Evolutionary conservation across 2,888 invertebrate genomes (phyloP).

Genomic region (Cephonodes hylas): DNA sequence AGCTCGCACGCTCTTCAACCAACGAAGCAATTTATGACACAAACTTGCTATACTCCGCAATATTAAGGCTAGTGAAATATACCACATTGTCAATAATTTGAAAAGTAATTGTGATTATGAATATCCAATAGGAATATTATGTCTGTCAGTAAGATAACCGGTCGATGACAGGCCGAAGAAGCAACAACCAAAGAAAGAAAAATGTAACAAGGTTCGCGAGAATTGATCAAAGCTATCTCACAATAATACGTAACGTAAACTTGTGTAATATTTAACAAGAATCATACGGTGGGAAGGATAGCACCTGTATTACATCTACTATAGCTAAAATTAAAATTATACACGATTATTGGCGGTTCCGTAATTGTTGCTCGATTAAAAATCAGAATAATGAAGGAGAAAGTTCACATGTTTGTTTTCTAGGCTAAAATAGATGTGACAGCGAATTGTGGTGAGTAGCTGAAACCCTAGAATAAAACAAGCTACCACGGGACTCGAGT

Average conservation of each 20-base stretch:
- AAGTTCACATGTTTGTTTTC: no score
- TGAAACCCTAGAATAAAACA: no score
- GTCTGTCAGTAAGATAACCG: constrained; percentile 4
- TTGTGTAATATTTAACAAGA: constrained; percentile 10
- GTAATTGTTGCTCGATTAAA: not conserved
- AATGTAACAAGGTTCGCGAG: constrained; percentile 21
- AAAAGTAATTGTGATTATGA: no score
- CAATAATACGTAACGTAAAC: constrained; percentile 13
- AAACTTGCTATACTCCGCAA: no score
- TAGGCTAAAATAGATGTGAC: no score
- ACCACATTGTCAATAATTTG: no score
- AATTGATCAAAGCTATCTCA: constrained; percentile 30
- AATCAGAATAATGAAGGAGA: no score
- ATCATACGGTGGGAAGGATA: not conserved
- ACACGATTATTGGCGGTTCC: not conserved
- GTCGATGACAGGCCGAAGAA: not conserved
- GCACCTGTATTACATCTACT: constrained; percentile 10
- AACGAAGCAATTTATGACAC: no score
- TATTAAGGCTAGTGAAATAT: no score
- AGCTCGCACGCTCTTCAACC: no score
- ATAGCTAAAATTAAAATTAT: constrained; percentile 5
- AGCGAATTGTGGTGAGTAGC: no score
- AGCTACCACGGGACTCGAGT: no score
- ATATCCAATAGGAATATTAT: not conserved
- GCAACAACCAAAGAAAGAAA: constrained; percentile 9